phyloP scores from a whole-genome alignment of 2,888 invertebrate genomes.

The Trypoxylon attenuatum region DNA sequence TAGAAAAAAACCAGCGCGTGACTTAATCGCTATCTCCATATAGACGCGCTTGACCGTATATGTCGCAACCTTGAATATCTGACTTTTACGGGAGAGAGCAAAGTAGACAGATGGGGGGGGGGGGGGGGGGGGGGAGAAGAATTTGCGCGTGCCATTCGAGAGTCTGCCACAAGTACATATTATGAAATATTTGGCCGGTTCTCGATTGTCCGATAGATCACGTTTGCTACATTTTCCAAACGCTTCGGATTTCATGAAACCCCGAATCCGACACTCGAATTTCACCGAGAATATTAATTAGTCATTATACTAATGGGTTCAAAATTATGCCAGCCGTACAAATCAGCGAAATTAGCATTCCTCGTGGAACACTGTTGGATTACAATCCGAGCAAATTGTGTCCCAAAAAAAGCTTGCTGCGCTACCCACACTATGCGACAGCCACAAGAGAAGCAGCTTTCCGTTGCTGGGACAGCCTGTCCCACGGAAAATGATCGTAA shows the following conservation, averaged over 20 bases:
- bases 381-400: no score
- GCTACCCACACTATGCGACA: no score
- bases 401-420: no score
- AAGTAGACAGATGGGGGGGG: no score
- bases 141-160: not conserved
- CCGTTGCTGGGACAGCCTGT: not conserved
- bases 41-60: slow-evolving; percentile 1
- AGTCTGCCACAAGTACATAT: not conserved
- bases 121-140: no score
- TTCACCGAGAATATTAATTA: not conserved
- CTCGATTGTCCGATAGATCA: not conserved
- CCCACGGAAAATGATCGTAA: slow-evolving; percentile 30
- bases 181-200: not conserved
- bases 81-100: slow-evolving; percentile 8
- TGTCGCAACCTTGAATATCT: slow-evolving; percentile 35
- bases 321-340: not conserved
- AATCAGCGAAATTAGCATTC: no score
- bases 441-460: no score
- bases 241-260: not conserved
- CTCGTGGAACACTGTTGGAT: not conserved
- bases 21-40: slow-evolving; percentile 2
- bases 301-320: not conserved
- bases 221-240: not conserved
- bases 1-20: not conserved
- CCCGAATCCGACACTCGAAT: not conserved